phyloP scores from a whole-genome alignment of 2,797 vertebrate genomes.

The Garrulus glandarius region DNA sequence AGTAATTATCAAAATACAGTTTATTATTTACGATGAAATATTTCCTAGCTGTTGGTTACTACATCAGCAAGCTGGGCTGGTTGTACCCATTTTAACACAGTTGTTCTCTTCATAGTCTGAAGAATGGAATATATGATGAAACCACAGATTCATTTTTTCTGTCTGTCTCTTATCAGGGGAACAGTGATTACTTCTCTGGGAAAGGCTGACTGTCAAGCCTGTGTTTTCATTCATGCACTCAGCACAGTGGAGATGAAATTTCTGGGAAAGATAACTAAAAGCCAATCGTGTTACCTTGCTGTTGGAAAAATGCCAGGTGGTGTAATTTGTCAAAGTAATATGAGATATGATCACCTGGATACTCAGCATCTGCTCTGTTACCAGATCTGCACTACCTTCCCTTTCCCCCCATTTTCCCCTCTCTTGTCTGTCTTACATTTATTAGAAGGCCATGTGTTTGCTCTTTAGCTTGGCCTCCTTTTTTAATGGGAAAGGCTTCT shows the following conservation, averaged over 20 bases:
- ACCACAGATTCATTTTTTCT: neutral
- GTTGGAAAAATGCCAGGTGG: neutral
- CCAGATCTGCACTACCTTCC: neutral
- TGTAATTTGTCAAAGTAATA: neutral
- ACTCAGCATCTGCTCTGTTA: neutral
- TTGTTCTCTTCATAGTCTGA: neutral
- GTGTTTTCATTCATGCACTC: neutral
- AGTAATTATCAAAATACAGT: neutral
- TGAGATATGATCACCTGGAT: neutral
- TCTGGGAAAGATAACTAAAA: constrained; percentile 20
- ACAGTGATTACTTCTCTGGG: neutral
- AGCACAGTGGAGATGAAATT: neutral
- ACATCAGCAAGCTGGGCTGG: neutral
- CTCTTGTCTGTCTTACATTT: neutral
- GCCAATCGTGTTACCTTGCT: neutral
- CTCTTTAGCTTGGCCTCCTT: neutral
- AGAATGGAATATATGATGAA: neutral
- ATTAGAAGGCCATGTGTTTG: neutral
- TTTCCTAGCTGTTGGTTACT: neutral
- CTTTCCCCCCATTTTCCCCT: neutral
- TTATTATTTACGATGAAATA: neutral
- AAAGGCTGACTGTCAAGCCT: neutral
- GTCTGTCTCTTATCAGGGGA: neutral
- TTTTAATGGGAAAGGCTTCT: neutral
- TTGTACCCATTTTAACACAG: neutral